Evolutionary conservation across 2,113 vertebrate species (phyloP).

Genomic region (Arenaria interpres): DNA sequence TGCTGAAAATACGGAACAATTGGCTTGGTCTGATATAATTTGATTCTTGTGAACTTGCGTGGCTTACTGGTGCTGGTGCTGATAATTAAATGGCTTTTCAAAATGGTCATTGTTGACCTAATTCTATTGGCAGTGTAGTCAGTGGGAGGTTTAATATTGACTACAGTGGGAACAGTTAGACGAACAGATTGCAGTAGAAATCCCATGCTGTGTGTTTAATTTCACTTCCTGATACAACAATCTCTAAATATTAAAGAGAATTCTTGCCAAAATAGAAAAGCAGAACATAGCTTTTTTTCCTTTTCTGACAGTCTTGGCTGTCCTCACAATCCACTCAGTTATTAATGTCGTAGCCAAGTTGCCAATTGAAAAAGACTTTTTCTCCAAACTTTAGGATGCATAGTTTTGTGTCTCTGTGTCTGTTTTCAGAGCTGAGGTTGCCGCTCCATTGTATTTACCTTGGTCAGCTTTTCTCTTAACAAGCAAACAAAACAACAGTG

Average conservation of each 20-base stretch:
- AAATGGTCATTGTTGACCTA: conserved; percentile 42
- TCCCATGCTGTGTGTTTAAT: conserved; percentile 52
- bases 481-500: not conserved
- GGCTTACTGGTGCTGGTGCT: not conserved
- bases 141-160: conserved; percentile 33
- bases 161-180: conserved; percentile 29
- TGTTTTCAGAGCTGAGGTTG: not conserved
- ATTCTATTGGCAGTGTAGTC: not conserved
- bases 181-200: conserved; percentile 53
- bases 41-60: not conserved
- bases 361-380: not conserved
- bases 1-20: not conserved
- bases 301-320: not conserved
- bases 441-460: not conserved
- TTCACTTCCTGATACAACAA: conserved; percentile 52
- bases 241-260: conserved; percentile 57
- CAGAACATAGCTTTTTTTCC: not conserved
- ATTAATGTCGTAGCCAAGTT: not conserved
- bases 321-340: not conserved
- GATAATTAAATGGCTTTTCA: conserved; percentile 44
- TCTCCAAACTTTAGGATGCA: not conserved
- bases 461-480: not conserved
- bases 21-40: not conserved
- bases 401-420: not conserved
- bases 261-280: conserved; percentile 36